phyloP scores from a whole-genome alignment of 2,797 vertebrate genomes.

The Bradypodion pumilum region DNA sequence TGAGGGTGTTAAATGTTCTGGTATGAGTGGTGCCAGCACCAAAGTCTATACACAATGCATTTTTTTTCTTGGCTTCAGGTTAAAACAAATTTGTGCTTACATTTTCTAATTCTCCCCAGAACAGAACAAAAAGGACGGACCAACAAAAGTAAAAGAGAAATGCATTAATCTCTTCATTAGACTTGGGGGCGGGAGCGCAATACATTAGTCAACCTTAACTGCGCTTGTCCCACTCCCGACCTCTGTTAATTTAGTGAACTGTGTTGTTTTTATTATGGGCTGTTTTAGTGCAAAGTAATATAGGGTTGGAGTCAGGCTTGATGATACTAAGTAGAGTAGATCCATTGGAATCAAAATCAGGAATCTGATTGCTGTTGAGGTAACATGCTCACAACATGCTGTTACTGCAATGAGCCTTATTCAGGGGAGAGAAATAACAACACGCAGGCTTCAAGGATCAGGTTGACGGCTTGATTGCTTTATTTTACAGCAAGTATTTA shows the following conservation, averaged over 20 bases:
- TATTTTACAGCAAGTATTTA: too few species aligned
- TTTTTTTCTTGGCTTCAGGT: not conserved
- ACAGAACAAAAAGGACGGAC: not conserved
- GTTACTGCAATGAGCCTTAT: too few species aligned
- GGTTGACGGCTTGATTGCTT: too few species aligned
- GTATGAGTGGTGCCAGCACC: not conserved
- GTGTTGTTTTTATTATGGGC: not conserved
- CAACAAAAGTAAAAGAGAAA: not conserved
- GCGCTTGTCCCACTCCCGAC: not conserved
- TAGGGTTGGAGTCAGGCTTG: not conserved
- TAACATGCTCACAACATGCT: too few species aligned
- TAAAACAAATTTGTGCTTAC: slow-evolving; percentile 4
- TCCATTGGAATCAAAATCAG: not conserved
- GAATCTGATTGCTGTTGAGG: too few species aligned
- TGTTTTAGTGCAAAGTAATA: not conserved
- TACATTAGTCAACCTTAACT: slow-evolving; percentile 1
- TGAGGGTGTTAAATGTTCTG: not conserved
- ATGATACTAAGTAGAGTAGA: not conserved
- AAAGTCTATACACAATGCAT: not conserved
- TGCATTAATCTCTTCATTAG: not conserved
- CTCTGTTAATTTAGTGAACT: not conserved
- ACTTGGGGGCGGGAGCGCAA: not conserved
- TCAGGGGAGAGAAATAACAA: too few species aligned
- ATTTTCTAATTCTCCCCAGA: not conserved
- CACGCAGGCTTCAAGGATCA: too few species aligned